Percentiles rank a stretch among this genome's conserved stretches.
Evolutionary conservation across 2,113 vertebrate species (phyloP).

Genomic region (Cettia cetti): DNA sequence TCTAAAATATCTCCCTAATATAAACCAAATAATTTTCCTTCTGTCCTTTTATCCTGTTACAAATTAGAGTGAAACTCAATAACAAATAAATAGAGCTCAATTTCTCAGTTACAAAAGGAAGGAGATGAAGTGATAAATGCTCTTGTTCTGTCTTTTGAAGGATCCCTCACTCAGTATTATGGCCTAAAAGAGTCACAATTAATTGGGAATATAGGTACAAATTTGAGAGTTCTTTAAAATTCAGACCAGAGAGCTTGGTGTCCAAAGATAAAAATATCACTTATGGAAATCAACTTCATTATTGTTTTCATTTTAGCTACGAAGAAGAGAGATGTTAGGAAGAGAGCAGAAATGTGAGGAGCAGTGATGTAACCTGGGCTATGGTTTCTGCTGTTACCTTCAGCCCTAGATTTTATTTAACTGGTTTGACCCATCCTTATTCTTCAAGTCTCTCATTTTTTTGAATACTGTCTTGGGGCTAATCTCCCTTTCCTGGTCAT

Average conservation of each 20-base stretch:
- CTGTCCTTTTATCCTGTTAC: neutral
- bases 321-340: no score
- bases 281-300: neutral
- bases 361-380: neutral
- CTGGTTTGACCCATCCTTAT: neutral
- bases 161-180: neutral
- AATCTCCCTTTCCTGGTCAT: neutral
- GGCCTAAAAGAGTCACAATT: neutral
- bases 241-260: neutral
- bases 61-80: constrained; percentile 38
- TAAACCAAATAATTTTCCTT: neutral
- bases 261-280: neutral
- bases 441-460: neutral
- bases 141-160: neutral
- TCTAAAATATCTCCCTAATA: constrained; percentile 46
- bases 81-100: constrained; percentile 7
- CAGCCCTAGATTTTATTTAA: neutral
- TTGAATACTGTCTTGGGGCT: neutral
- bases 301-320: neutral
- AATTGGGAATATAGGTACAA: constrained; percentile 28
- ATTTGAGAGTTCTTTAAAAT: neutral
- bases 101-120: constrained; percentile 8
- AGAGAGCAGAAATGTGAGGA: neutral
- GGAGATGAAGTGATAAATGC: constrained; percentile 6
- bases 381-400: neutral